phyloP scores from a whole-genome alignment of 2,797 vertebrate genomes.

The Calcarius lapponicus region DNA sequence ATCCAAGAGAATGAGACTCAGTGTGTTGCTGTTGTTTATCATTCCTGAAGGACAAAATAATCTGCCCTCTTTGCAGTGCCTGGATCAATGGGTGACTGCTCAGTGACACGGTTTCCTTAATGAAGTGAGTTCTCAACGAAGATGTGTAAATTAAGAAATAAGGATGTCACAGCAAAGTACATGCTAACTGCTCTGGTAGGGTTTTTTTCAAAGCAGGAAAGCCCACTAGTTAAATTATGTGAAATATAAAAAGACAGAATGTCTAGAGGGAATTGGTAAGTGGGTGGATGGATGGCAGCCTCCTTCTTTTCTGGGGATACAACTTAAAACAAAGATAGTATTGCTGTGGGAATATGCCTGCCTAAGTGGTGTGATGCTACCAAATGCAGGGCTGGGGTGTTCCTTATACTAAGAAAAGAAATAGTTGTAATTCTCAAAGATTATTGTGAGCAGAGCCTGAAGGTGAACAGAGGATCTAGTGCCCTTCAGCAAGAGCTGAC shows the following conservation, averaged over 20 bases:
- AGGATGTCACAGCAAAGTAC: neutral
- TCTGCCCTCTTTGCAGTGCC: neutral
- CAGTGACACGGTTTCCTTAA: neutral
- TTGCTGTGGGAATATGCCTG: conserved; percentile 1
- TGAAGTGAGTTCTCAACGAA: neutral
- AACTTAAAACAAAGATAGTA: neutral
- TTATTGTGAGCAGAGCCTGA: neutral
- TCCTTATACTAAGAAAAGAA: neutral
- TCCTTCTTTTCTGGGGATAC: neutral
- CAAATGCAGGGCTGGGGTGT: neutral
- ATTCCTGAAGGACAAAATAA: neutral
- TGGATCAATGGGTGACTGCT: neutral
- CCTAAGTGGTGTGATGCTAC: neutral
- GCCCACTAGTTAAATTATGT: neutral
- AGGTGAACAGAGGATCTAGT: neutral
- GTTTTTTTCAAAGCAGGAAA: neutral
- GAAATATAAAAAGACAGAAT: neutral
- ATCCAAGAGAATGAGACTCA: neutral
- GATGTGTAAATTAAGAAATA: neutral
- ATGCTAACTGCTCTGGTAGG: neutral
- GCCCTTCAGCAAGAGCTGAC: neutral
- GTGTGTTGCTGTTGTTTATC: neutral
- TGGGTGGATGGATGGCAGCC: neutral
- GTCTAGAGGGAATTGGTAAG: neutral
- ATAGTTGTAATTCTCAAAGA: neutral